These are phyloP conservation scores for Lerista edwardsae DNA, from an alignment of 2,797 vertebrate genomes.

Conservation along the genomic window DNA sequence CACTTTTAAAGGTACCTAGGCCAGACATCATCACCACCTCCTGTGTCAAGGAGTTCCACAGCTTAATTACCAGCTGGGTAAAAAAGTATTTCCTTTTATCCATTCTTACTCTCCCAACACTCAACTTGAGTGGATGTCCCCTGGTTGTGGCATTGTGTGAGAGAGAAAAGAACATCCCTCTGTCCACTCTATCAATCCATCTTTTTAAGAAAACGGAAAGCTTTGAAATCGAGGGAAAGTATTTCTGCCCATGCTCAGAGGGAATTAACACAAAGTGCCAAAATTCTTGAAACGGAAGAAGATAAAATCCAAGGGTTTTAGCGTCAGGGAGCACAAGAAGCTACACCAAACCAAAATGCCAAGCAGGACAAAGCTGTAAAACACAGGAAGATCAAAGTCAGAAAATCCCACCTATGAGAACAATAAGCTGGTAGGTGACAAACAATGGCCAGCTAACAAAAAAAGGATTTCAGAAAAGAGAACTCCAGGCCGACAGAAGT, in stretches of 20 bases:
- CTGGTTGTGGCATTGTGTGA: no score
- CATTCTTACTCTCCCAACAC: no score
- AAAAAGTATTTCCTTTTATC: no score
- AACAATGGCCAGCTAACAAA: not conserved
- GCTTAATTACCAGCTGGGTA: no score
- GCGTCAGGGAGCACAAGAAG: not conserved
- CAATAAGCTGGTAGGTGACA: not conserved
- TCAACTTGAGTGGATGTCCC: no score
- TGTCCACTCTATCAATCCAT: no score
- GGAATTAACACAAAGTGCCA: not conserved
- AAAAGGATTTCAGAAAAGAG: not conserved
- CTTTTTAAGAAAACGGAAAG: not conserved
- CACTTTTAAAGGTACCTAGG: no score
- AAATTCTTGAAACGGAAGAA: not conserved
- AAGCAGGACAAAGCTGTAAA: not conserved
- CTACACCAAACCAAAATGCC: not conserved
- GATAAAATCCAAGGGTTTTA: not conserved
- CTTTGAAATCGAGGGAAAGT: not conserved
- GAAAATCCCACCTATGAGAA: not conserved
- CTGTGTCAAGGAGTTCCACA: no score
- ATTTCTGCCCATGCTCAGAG: not conserved
- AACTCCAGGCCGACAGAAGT: not conserved
- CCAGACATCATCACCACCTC: no score
- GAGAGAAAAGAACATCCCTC: no score
- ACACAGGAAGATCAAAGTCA: not conserved